Percentiles rank a stretch among this genome's conserved stretches.
phyloP scores from a whole-genome alignment of 37 sponge, comb jelly and placozoan species.

The Theonella swinhoei region DNA sequence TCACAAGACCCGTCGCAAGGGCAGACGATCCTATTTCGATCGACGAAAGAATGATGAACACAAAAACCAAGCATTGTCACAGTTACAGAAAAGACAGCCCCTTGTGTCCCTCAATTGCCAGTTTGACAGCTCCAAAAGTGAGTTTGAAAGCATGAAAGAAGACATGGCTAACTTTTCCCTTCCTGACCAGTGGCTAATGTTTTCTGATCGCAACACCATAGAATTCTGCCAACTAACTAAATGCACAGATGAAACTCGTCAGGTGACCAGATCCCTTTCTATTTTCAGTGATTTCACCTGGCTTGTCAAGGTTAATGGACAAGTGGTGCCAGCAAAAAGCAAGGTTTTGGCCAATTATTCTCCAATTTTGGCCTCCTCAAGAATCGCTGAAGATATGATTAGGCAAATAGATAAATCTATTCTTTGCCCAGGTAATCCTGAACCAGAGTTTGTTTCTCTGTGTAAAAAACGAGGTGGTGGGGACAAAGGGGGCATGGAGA shows the following conservation, averaged over 20 bases:
- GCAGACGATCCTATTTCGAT: no score
- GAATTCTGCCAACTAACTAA: no score
- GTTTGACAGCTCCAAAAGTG: no score
- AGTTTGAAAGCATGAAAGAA: no score
- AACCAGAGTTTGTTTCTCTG: constrained; percentile 6
- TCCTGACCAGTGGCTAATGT: no score
- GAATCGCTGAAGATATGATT: neutral
- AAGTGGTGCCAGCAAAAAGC: constrained; percentile 2
- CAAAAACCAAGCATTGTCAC: no score
- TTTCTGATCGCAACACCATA: no score
- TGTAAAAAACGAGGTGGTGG: neutral
- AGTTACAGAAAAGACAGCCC: no score
- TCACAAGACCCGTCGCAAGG: no score
- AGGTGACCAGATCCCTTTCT: constrained; percentile 1
- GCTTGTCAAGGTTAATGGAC: neutral
- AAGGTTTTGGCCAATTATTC: neutral
- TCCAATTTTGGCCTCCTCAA: neutral
- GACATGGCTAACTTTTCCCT: no score
- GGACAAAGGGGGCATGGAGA: constrained; percentile 23
- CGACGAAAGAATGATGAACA: no score
- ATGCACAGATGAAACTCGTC: neutral
- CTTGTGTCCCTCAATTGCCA: no score
- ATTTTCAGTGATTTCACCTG: neutral
- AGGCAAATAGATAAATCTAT: neutral
- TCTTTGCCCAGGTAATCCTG: constrained; percentile 33